A percentile compares a stretch with the other conserved stretches of the same genome.
phyloP scores from a whole-genome alignment of 2,797 vertebrate species.

The Oryzias dopingdopingensis region DNA sequence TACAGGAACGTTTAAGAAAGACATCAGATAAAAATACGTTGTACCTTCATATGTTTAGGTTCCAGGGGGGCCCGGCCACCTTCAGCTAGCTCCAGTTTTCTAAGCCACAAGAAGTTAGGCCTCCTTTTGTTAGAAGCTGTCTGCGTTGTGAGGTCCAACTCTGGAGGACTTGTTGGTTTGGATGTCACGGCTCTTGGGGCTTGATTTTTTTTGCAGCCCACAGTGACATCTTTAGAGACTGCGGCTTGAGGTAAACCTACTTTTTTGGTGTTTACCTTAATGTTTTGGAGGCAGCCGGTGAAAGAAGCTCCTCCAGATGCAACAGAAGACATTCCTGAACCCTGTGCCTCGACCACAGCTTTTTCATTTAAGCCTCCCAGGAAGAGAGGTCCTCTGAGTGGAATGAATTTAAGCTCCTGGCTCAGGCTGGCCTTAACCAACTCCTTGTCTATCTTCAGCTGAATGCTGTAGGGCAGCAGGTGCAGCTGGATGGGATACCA shows the following conservation, averaged over 20 bases:
- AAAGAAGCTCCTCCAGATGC: conserved; percentile 76
- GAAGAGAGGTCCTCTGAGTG: conserved; percentile 79
- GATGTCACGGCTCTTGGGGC: conserved; percentile 8
- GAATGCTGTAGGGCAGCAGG: conserved; percentile 71
- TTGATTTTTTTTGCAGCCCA: conserved; percentile 76
- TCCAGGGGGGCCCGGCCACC: conserved; percentile 80
- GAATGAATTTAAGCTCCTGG: conserved; percentile 58
- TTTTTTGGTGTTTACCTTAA: conserved; percentile 77
- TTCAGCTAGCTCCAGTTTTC: conserved; percentile 81
- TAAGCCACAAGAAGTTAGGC: conserved; percentile 74
- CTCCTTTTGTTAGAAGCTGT: conserved; percentile 27
- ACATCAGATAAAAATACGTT: not conserved
- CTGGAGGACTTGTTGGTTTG: conserved; percentile 18
- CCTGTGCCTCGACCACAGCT: conserved; percentile 60
- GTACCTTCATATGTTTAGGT: conserved; percentile 82
- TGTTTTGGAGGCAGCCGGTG: conserved; percentile 84
- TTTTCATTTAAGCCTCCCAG: conserved; percentile 82
- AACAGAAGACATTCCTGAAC: conserved; percentile 46
- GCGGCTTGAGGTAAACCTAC: conserved; percentile 80
- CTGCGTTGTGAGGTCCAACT: conserved; percentile 36
- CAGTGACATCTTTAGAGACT: conserved; percentile 84
- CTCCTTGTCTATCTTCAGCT: conserved; percentile 81
- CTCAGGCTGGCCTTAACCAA: conserved; percentile 69
- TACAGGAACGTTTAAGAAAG: not conserved
- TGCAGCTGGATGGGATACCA: conserved; percentile 83